phyloP scores from a whole-genome alignment of 2,113 vertebrate genomes.

The Peromyscus californicus region DNA sequence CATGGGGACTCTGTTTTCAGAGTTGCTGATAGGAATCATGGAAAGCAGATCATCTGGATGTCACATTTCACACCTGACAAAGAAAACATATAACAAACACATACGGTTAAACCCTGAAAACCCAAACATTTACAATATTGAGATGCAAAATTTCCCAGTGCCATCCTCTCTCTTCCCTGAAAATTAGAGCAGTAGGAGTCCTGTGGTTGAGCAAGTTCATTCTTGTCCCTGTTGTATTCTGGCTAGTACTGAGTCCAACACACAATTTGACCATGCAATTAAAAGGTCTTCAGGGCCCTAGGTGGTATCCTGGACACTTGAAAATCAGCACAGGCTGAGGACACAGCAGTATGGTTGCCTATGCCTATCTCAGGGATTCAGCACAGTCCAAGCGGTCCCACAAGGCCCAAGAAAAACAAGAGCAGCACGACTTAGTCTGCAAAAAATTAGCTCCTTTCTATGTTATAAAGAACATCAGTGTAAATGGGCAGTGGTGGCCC shows the following conservation, averaged over 20 bases:
- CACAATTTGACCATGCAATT: background rate
- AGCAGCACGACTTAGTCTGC: too few relatives aligned
- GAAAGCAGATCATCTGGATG: too few relatives aligned
- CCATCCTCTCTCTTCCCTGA: background rate
- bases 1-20: too few relatives aligned
- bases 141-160: too few relatives aligned
- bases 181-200: background rate
- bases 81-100: too few relatives aligned
- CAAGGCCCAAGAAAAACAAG: background rate
- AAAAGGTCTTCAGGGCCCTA: background rate
- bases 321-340: background rate
- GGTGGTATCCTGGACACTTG: background rate
- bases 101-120: too few relatives aligned
- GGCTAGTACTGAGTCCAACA: background rate
- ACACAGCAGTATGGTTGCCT: background rate
- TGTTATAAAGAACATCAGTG: accelerated
- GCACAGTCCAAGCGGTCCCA: background rate
- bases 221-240: background rate
- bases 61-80: too few relatives aligned
- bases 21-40: too few relatives aligned
- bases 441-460: background rate
- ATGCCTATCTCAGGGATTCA: background rate
- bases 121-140: too few relatives aligned
- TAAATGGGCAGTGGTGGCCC: background rate
- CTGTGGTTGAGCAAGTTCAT: background rate